Percentiles rank a stretch among this genome's conserved stretches.
These are phyloP conservation scores for Chaunax sp. DNA, from an alignment of 2,797 vertebrate species.

Conservation along the genomic window DNA sequence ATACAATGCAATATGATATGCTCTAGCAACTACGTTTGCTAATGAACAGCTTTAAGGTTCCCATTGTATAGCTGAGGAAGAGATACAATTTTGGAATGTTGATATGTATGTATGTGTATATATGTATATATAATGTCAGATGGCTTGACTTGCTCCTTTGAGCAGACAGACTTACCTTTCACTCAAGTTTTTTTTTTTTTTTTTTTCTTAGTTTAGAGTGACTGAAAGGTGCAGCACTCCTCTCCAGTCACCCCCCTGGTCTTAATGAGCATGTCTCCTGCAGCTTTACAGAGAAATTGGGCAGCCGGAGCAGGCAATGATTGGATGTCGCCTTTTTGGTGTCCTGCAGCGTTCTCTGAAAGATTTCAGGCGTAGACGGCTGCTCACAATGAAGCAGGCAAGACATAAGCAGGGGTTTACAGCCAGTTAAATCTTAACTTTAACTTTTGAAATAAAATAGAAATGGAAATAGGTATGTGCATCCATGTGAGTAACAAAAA, in stretches of 20 bases:
- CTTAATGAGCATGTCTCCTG: conserved; percentile 56
- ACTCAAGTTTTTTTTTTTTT: background rate
- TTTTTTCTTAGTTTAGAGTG: background rate
- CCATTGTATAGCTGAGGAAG: too few relatives aligned
- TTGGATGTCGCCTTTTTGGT: conserved; percentile 49
- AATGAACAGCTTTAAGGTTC: conserved; percentile 28
- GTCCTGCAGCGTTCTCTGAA: conserved; percentile 29
- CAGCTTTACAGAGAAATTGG: conserved; percentile 33
- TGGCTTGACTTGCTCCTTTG: conserved; percentile 3
- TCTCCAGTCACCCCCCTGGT: conserved; percentile 39
- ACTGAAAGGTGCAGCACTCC: conserved; percentile 31
- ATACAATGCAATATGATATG: conserved; percentile 13
- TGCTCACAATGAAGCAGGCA: conserved; percentile 20
- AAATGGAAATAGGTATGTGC: background rate
- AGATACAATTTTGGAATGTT: too few relatives aligned
- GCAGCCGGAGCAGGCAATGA: conserved; percentile 40
- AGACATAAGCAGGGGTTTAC: conserved; percentile 10
- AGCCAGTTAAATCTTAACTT: conserved; percentile 25
- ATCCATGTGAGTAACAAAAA: conserved; percentile 17
- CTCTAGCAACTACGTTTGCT: conserved; percentile 23
- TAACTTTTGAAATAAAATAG: conserved; percentile 20
- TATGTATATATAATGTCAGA: too few relatives aligned
- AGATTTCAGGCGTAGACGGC: conserved; percentile 25
- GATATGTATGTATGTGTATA: too few relatives aligned
- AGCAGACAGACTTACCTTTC: conserved; percentile 23